A percentile compares a stretch with the other conserved stretches of the same genome.
phyloP scores from a whole-genome alignment of 2,797 vertebrate species.

The Pogoniulus pusillus region DNA sequence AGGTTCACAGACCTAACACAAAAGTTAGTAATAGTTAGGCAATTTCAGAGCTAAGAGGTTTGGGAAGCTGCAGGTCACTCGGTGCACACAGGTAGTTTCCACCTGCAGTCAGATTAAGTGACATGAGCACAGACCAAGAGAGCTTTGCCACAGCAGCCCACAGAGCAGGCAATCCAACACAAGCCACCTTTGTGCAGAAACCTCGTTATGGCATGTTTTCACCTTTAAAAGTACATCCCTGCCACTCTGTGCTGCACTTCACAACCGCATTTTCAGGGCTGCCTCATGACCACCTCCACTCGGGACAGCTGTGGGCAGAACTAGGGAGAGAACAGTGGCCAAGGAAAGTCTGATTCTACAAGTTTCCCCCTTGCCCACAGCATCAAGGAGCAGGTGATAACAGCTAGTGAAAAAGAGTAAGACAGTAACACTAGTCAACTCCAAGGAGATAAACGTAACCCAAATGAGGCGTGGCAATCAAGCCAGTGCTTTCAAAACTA shows the following conservation, averaged over 20 bases:
- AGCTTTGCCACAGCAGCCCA: neutral
- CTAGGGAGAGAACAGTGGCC: neutral
- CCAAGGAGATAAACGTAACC: neutral
- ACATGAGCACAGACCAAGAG: fast-evolving
- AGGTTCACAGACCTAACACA: neutral
- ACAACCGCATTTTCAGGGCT: neutral
- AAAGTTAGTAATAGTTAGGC: neutral
- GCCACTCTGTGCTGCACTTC: neutral
- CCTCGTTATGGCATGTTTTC: fast-evolving
- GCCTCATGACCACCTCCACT: neutral
- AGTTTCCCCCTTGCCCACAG: neutral
- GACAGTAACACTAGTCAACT: neutral
- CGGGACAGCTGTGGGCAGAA: neutral
- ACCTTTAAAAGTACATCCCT: neutral
- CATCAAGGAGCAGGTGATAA: neutral
- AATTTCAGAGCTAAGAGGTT: neutral
- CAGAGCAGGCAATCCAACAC: neutral
- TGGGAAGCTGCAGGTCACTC: neutral
- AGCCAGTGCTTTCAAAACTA: neutral
- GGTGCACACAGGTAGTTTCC: fast-evolving
- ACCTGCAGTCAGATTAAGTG: fast-evolving
- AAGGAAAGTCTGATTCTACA: neutral
- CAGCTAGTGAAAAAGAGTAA: neutral
- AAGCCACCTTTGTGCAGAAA: neutral
- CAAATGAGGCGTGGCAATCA: neutral